Evolutionary conservation across 2,113 vertebrate species (phyloP).

Genomic region (Coturnix japonica): DNA sequence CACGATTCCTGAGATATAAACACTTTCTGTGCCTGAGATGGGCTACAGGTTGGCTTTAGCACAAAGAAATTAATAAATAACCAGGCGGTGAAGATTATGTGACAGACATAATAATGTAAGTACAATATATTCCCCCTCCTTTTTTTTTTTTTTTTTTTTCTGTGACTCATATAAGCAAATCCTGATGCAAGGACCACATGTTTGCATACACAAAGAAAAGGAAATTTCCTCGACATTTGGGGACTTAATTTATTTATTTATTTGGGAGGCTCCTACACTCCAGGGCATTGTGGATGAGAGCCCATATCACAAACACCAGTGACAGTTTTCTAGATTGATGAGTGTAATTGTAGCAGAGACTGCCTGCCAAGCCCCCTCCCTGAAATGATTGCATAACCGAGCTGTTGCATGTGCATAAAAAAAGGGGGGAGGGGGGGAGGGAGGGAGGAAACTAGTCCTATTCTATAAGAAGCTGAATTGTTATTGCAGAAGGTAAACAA

Average conservation of each 20-base stretch:
- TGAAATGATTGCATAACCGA: background rate
- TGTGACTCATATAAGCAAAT: background rate
- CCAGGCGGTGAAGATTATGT: background rate
- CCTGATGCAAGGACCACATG: fast-evolving
- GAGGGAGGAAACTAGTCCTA: background rate
- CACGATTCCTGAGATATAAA: background rate
- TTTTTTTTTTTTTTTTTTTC: background rate
- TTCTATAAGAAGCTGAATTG: background rate
- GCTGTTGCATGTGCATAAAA: background rate
- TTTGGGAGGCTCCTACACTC: background rate
- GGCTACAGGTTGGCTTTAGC: background rate
- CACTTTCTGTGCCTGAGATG: background rate
- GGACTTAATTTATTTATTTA: background rate
- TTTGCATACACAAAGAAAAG: background rate
- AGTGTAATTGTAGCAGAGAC: background rate
- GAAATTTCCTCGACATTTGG: background rate
- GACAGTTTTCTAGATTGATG: background rate
- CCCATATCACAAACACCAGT: background rate
- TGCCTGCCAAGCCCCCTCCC: background rate
- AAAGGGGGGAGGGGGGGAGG: too few species aligned
- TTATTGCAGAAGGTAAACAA: background rate
- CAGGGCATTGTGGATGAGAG: background rate
- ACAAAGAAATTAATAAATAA: slow-evolving; percentile 18
- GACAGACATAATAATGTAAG: background rate
- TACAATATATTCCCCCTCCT: fast-evolving